Conservation (phyloP, 1,140 invertebrate genomes). For the Yoshiicerus persimilis region DNA sequence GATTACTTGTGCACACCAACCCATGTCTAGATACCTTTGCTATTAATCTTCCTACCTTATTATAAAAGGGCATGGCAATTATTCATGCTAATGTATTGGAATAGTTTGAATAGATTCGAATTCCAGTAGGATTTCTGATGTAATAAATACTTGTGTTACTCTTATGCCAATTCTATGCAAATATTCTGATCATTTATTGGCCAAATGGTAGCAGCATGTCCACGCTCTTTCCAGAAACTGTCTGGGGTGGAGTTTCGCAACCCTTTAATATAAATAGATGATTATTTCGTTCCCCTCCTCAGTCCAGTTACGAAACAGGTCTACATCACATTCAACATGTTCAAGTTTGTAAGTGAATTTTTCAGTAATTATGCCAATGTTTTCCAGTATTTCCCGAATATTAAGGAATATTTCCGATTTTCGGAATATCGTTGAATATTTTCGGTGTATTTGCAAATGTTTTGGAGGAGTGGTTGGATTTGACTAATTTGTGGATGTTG, state of each 20-base stretch:
- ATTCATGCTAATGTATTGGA: too few relatives aligned
- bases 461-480: background rate
- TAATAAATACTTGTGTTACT: background rate
- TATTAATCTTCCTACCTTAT: background rate
- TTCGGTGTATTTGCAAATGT: background rate
- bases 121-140: background rate
- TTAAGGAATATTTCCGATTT: background rate
- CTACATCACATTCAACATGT: slow-evolving; percentile 29
- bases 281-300: background rate
- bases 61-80: background rate
- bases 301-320: slow-evolving; percentile 9
- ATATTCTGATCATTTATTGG: background rate
- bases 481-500: background rate
- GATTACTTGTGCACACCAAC: background rate
- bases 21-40: background rate
- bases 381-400: background rate
- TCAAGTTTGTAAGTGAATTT: slow-evolving; percentile 42
- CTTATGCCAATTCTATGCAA: background rate
- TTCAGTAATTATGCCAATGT: background rate
- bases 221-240: background rate
- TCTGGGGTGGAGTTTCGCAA: background rate
- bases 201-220: background rate
- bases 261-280: background rate
- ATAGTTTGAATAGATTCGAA: background rate
- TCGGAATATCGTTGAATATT: background rate